Evolutionary conservation across 2,888 invertebrate species (phyloP).

Genomic region (Ochropleura plecta): DNA sequence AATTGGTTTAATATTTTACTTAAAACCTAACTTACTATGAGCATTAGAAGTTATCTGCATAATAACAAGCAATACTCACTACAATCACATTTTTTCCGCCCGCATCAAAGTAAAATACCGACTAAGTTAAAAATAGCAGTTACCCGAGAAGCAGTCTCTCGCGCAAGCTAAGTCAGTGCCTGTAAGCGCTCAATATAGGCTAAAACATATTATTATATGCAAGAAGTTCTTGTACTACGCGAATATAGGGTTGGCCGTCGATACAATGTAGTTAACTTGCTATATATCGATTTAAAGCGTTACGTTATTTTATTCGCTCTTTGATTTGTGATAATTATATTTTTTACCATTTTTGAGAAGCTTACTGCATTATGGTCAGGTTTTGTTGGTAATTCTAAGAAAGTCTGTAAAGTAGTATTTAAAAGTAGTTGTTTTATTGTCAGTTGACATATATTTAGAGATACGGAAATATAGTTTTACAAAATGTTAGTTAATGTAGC

Average conservation of each 20-base stretch:
- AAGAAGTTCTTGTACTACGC: constrained; percentile 90
- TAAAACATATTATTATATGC: constrained; percentile 91
- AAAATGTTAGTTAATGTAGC: neutral
- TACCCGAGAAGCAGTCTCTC: constrained; percentile 64
- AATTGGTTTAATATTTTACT: neutral
- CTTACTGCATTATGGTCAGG: neutral
- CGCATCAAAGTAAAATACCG: constrained; percentile 50
- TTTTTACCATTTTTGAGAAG: constrained; percentile 38
- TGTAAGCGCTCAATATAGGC: constrained; percentile 89
- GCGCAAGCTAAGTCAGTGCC: constrained; percentile 74
- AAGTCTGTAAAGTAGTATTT: constrained; percentile 28
- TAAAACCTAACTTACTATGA: neutral
- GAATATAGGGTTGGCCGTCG: constrained; percentile 83
- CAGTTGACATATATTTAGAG: constrained; percentile 12
- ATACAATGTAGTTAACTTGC: constrained; percentile 64
- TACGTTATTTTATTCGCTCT: constrained; percentile 35
- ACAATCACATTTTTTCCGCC: constrained; percentile 16
- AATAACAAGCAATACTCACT: neutral
- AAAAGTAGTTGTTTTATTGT: constrained; percentile 43
- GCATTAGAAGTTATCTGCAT: neutral
- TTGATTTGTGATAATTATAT: constrained; percentile 42
- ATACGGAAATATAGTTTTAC: constrained; percentile 27
- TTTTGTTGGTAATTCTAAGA: constrained; percentile 13
- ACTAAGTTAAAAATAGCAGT: constrained; percentile 62
- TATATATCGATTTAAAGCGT: constrained; percentile 50